Base-by-base conservation (phyloP, 2,797 vertebrate genomes). In the Acanthiza pusilla region DNA sequence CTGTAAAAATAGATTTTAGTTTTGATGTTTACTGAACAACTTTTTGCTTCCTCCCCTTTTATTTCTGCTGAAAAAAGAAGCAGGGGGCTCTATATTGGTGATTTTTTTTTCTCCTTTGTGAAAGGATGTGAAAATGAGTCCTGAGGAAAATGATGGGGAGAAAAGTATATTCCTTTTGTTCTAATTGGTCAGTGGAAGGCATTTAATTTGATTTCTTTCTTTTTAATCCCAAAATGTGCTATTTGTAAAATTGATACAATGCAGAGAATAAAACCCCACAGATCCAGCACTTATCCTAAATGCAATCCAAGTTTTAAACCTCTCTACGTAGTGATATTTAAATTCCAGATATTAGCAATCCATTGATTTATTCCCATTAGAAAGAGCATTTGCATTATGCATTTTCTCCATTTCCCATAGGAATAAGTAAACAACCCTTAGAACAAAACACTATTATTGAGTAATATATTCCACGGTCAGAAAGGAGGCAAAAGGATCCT, bases 311-410 rank as follows among this genome's bases (percentile, higher is more conserved):
- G 15, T 72, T 93, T 83, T 78, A 89, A 85, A 38, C n/a, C 42
- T 34, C 27, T 83, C 36, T 78, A 27, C 0, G 1, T 14, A 66
- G 42, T 53, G 85, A 38, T 71, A 85, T 57, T 91, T 63, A 74
- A 88, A 88, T 92, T 75, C 66, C 47, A 91, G n/a, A 38, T 55
- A 74, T 84, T 88, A 91, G 43, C 27, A 83, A 88, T 65, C 38
- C n/a, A 50, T 43, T 51, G 75, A 77, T 90, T 83, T 36, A 62
- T 72, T 94, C 43, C 62, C 42, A 67, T 50, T 65, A 57, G 58
- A 78, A 95, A 45, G 23, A 88, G 34, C n/a, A 36, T 65, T 61
- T 89, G 58, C 66, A 72, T 86, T 74, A 68, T 40, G 43, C 42
- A 50, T 88, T 91, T 94, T 78, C 42, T 89, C 53, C 23, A 25